Evolutionary conservation across 1,140 invertebrate species (phyloP).

Genomic region (Bombyx mori): DNA sequence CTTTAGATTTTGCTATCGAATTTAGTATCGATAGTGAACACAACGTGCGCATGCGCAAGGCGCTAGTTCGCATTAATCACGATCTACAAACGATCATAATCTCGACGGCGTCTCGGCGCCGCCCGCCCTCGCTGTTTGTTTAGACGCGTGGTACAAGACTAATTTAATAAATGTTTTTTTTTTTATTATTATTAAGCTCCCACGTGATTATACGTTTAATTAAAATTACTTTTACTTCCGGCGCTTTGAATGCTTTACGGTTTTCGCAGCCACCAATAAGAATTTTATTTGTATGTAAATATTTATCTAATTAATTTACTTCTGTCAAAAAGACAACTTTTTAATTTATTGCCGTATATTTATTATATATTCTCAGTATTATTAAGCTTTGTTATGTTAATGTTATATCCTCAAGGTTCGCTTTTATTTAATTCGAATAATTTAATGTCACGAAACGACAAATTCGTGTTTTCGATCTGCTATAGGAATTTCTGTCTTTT

Average conservation of each 20-base stretch:
- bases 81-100: conserved; percentile 50
- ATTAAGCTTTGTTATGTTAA: too few species aligned
- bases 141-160: conserved; percentile 52
- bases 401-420: background rate
- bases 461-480: too few species aligned
- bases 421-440: background rate
- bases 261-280: background rate
- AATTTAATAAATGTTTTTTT: conserved; percentile 1
- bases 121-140: conserved; percentile 52
- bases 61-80: conserved; percentile 61
- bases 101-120: conserved; percentile 44
- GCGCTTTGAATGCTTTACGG: background rate
- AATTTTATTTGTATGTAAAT: too few species aligned
- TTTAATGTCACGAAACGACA: too few species aligned
- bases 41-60: conserved; percentile 27
- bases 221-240: background rate
- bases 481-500: background rate
- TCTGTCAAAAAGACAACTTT: too few species aligned
- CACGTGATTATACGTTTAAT: background rate
- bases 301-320: too few species aligned
- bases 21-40: conserved; percentile 3
- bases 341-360: too few species aligned
- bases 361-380: too few species aligned
- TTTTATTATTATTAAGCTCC: background rate
- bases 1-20: background rate